A percentile compares a stretch with the other conserved stretches of the same genome.
These are phyloP conservation scores for Vultur gryphus DNA, from an alignment of 2,797 vertebrate species.

Conservation along the genomic window DNA sequence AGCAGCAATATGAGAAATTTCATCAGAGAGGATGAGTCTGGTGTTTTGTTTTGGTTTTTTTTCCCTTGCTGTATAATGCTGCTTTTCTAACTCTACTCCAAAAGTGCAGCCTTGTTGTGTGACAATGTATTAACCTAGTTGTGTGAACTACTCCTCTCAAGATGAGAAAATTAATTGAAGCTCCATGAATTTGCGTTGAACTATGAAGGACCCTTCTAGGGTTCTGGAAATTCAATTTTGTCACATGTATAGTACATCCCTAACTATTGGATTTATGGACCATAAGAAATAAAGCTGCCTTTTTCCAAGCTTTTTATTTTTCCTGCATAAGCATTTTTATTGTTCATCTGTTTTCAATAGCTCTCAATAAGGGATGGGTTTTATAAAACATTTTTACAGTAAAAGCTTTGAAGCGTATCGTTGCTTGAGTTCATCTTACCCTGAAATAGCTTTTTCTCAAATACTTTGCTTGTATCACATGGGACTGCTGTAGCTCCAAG, in stretches of 20 bases:
- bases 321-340: slow-evolving; percentile 49
- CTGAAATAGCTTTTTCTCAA: background rate
- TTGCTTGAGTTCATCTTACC: slow-evolving; percentile 14
- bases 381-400: slow-evolving; percentile 15
- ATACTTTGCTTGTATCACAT: background rate
- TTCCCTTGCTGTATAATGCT: background rate
- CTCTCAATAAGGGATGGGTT: slow-evolving; percentile 38
- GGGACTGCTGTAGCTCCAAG: background rate
- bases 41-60: background rate
- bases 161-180: background rate
- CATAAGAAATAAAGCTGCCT: background rate
- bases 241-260: background rate
- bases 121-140: background rate
- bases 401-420: slow-evolving; percentile 16
- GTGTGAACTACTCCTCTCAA: background rate
- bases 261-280: background rate
- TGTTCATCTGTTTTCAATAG: slow-evolving; percentile 65
- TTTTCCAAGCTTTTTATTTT: slow-evolving; percentile 24
- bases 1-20: background rate
- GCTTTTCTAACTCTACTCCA: background rate
- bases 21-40: background rate
- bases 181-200: background rate
- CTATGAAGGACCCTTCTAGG: background rate
- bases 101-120: background rate
- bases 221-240: background rate